Percentiles rank a stretch among this genome's conserved stretches.
These are phyloP conservation scores for Ridgeia piscesae DNA, from an alignment of 1,140 invertebrate species.

Conservation along the genomic window DNA sequence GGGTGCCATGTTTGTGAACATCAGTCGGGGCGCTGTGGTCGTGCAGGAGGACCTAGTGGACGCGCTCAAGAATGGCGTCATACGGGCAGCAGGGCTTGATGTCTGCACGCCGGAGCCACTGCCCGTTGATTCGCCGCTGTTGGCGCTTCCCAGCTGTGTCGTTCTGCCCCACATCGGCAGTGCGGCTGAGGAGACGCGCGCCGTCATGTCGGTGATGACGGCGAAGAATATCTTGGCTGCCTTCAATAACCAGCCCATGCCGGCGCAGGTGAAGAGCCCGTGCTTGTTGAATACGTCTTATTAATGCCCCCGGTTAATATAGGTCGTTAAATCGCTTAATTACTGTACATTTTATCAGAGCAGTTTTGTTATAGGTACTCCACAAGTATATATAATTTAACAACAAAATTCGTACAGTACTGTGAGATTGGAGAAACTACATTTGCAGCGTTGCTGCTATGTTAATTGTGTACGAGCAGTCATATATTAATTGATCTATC, in stretches of 20 bases:
- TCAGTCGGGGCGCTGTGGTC: conserved; percentile 54
- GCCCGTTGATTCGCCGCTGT: conserved; percentile 76
- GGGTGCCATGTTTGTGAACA: conserved; percentile 54
- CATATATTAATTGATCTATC: background rate
- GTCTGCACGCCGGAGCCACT: conserved; percentile 91
- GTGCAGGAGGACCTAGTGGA: conserved; percentile 57
- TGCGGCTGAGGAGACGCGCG: conserved; percentile 77
- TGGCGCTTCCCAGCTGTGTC: conserved; percentile 80
- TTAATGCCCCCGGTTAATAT: background rate
- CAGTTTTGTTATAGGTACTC: background rate
- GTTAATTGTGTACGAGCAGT: background rate
- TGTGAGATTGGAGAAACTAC: background rate
- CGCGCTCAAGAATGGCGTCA: conserved; percentile 72
- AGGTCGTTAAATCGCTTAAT: background rate
- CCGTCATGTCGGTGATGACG: conserved; percentile 81
- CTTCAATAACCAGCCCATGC: conserved; percentile 67
- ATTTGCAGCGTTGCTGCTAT: background rate
- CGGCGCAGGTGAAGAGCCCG: conserved; percentile 58
- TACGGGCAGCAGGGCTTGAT: conserved; percentile 86
- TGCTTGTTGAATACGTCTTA: background rate
- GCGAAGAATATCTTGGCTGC: conserved; percentile 83
- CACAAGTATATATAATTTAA: background rate
- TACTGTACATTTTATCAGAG: background rate
- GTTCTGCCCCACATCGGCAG: conserved; percentile 92
- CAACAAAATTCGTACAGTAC: background rate